Evolutionary conservation across 2,797 vertebrate genomes (phyloP).

Genomic region (Enteromius treurensis): DNA sequence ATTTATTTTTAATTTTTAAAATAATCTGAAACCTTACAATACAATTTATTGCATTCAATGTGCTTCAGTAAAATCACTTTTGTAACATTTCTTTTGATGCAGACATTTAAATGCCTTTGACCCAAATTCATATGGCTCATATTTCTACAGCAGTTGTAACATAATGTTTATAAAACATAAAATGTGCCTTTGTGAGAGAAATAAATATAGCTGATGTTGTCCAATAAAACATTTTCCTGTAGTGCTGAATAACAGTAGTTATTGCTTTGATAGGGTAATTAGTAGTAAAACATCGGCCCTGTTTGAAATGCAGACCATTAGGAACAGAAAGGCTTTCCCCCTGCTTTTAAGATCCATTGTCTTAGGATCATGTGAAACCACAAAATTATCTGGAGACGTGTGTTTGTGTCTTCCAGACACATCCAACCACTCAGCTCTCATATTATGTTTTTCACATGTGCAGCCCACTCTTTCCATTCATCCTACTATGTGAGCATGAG

Average conservation of each 20-base stretch:
- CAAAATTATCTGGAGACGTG: constrained; percentile 5
- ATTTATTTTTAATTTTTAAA: too few relatives aligned
- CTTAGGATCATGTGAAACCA: constrained; percentile 8
- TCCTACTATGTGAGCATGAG: constrained; percentile 8
- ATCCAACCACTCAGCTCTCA: constrained; percentile 26
- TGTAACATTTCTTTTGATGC: too few relatives aligned
- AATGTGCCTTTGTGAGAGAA: background rate
- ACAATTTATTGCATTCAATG: too few relatives aligned
- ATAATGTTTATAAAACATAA: background rate
- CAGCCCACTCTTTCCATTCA: constrained; percentile 21
- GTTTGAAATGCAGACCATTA: constrained; percentile 22
- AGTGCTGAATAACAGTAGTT: background rate
- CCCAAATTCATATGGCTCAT: background rate
- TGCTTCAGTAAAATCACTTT: too few relatives aligned
- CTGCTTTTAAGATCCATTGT: constrained; percentile 14
- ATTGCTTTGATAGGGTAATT: background rate
- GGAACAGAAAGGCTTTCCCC: background rate
- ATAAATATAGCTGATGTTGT: background rate
- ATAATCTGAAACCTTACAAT: too few relatives aligned
- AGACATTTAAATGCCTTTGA: too few relatives aligned
- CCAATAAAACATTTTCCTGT: background rate
- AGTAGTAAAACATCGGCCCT: background rate
- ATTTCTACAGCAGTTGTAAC: background rate
- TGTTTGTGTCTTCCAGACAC: constrained; percentile 31
- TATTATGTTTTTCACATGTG: constrained; percentile 37